These are phyloP conservation scores for Platysternon megacephalum DNA, from an alignment of 2,113 vertebrate genomes.

Conservation along the genomic window DNA sequence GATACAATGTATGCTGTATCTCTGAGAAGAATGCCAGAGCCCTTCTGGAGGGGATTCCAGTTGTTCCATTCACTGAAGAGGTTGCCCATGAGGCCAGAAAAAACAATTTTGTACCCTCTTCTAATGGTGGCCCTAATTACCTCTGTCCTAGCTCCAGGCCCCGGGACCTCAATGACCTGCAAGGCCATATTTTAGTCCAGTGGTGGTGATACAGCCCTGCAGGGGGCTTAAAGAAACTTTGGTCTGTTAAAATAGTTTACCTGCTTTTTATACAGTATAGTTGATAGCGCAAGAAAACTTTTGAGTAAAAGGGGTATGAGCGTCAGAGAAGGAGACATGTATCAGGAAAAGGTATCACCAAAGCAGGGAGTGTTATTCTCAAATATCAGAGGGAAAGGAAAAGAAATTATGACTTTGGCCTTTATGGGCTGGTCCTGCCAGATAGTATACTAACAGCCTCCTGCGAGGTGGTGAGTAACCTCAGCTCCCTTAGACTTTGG, in stretches of 20 bases:
- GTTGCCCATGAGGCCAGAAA: background rate
- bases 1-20: background rate
- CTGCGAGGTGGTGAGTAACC: slow-evolving; percentile 6
- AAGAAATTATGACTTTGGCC: background rate
- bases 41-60: background rate
- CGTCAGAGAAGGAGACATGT: too few relatives aligned
- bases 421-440: slow-evolving; percentile 23
- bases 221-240: background rate
- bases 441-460: background rate
- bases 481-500: slow-evolving; percentile 44
- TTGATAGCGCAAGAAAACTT: background rate
- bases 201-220: background rate
- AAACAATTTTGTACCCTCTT: background rate
- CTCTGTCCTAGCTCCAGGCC: background rate
- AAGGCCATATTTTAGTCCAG: too few relatives aligned
- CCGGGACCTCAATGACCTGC: background rate
- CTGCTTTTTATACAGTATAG: background rate
- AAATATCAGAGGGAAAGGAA: slow-evolving; percentile 3
- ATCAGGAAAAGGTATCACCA: background rate
- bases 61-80: background rate
- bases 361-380: background rate
- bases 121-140: fast-evolving
- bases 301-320: background rate
- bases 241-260: background rate
- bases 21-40: background rate